Evolutionary conservation across 1,140 invertebrate species (phyloP), one percentile per base, ranked within the genome.

Genomic region (Pectinophora gossypiella): DNA sequence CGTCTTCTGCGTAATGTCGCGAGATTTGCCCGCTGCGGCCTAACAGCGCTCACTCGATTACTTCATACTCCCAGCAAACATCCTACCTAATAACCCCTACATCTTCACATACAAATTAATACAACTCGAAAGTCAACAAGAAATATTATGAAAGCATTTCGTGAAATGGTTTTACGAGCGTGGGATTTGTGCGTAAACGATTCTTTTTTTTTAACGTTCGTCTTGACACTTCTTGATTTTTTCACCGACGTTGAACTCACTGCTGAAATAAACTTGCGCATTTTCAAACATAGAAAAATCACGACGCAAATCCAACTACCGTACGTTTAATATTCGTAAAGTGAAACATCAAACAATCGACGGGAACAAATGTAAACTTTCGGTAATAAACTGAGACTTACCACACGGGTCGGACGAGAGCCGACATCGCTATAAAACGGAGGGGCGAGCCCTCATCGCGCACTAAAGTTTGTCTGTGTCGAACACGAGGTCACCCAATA

Each of bases 161-260:
- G 84, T 87, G 84, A 87, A 87, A 87, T 87, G 84, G 84, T 87
- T 87, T 87, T 87, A 82, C 69, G 66, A 85, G 76, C 77, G 83
- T 87, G 84, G 84, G 81, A 83, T 83, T 87, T 87, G 84, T 87
- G 84, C 84, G 75, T 77, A 62, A 75, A 85, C 74, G 65, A 54
- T 73, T 75, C 70, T 53, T 65, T 65, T 49, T 15, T 44, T 65
- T 66, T 65, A 42, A 21, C 66, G 65, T 60, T 65, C 56, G 48
- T 79, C 76, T 80, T 76, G 67, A 74, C 48, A 74, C 70, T 74
- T 79, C 80, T 79, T 80, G 64, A 68, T 36, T 54, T 58, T 67
- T 66, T 80, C 71, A 72, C 62, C 68, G 64, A 56, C 59, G 73
- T 56, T 44, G 64, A 58, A 63, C 56, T 56, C 76, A 83, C 71